These are phyloP conservation scores for Ellobius talpinus DNA, from an alignment of 2,113 vertebrate species.

Conservation along the genomic window DNA sequence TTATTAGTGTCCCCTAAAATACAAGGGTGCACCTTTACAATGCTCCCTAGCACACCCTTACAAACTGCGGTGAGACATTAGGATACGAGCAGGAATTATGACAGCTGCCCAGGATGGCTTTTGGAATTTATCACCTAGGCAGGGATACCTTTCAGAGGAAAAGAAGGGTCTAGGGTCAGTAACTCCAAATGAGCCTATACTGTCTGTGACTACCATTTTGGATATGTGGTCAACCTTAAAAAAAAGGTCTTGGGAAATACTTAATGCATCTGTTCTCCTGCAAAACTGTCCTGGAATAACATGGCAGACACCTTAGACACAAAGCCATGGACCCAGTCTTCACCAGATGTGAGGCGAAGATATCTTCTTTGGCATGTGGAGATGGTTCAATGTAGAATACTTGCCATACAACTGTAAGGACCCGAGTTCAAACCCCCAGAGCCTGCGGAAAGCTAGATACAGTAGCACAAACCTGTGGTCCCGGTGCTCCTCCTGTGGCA, in stretches of 20 bases:
- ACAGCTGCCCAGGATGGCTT: not conserved
- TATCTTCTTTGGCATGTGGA: not conserved
- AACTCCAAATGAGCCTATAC: not conserved
- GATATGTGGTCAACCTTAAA: not conserved
- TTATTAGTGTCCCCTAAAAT: not conserved
- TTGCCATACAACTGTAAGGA: not conserved
- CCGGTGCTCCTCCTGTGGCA: not conserved
- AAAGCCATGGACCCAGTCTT: not conserved
- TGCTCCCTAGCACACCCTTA: not conserved
- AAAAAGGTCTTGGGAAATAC: not conserved
- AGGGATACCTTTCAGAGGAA: not conserved
- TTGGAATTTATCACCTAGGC: slow-evolving; percentile 27
- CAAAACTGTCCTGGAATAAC: not conserved
- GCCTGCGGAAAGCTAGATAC: not conserved
- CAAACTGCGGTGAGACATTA: not conserved
- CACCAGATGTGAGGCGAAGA: not conserved
- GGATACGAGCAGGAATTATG: not conserved
- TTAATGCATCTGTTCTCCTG: not conserved
- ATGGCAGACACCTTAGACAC: not conserved
- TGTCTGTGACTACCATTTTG: not conserved
- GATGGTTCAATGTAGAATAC: not conserved
- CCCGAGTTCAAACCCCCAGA: not conserved
- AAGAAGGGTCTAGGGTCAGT: not conserved
- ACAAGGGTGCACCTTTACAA: not conserved
- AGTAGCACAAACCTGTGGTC: no score